Percentiles rank a stretch among this genome's conserved stretches.
phyloP scores from a whole-genome alignment of 2,113 vertebrate genomes.

The Narcine bancroftii region DNA sequence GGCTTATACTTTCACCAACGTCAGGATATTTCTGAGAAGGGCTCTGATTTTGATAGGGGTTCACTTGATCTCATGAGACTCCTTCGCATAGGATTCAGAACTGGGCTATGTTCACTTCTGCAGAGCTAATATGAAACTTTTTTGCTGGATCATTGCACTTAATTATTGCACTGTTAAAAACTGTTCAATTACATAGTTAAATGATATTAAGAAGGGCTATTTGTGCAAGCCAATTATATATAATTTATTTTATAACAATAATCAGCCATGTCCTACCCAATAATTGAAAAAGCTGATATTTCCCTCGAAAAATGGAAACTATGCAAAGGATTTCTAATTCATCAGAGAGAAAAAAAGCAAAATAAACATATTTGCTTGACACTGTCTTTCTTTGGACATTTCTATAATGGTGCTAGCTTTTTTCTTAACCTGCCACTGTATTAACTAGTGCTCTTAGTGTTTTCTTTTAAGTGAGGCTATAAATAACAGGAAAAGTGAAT shows the following conservation, averaged over 20 bases:
- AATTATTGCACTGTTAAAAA: neutral
- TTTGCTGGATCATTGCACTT: neutral
- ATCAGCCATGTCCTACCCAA: too few relatives aligned
- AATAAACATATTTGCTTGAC: neutral
- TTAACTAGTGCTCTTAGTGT: neutral
- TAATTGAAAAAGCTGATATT: neutral
- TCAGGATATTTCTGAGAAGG: neutral
- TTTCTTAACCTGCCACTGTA: neutral
- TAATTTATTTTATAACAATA: neutral
- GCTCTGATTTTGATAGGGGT: neutral
- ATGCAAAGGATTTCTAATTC: neutral
- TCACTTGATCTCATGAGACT: neutral
- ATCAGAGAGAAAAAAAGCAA: neutral
- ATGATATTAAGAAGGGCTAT: neutral
- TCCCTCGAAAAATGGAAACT: neutral
- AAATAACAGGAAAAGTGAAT: neutral
- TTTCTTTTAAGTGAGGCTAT: neutral
- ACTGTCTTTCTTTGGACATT: neutral
- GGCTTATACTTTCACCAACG: too few relatives aligned
- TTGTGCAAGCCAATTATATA: neutral
- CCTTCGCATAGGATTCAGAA: neutral
- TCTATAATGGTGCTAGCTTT: neutral
- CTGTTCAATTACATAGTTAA: neutral
- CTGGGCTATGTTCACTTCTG: neutral
- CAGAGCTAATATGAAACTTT: neutral